Percentiles rank a stretch among this genome's conserved stretches.
Conservation (phyloP, 2,888 invertebrate species). For the Clunio marinus region DNA sequence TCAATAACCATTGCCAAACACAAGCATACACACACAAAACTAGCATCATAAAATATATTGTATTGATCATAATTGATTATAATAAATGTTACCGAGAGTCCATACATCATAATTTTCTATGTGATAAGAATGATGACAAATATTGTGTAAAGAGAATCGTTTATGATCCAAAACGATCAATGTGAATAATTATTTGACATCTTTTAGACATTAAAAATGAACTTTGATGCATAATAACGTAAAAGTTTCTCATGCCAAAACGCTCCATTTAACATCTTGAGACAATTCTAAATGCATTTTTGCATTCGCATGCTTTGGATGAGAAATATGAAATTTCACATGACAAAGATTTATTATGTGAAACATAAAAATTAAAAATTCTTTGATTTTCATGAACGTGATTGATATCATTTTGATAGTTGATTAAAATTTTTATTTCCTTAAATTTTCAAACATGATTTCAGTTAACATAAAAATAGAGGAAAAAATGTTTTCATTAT, state of each 20-base stretch:
- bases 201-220: conserved; percentile 27
- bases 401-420: no score
- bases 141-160: not conserved
- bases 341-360: conserved; percentile 28
- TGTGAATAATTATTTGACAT: conserved; percentile 29
- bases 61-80: not conserved
- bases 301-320: not conserved
- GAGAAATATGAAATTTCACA: not conserved
- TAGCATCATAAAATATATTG: not conserved
- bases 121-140: conserved; percentile 26
- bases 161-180: conserved; percentile 3
- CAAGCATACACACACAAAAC: no score
- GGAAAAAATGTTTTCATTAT: no score
- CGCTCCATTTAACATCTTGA: no score
- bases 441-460: no score
- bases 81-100: not conserved
- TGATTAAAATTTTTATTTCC: no score
- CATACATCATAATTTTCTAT: conserved; percentile 1
- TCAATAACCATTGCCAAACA: no score
- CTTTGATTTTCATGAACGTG: no score
- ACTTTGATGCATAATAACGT: conserved; percentile 20
- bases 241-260: conserved; percentile 31
- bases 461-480: no score
- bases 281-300: no score
- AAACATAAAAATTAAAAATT: conserved; percentile 31